phyloP scores from a whole-genome alignment of 1,140 invertebrate species.

The Drosophila repletoides region DNA sequence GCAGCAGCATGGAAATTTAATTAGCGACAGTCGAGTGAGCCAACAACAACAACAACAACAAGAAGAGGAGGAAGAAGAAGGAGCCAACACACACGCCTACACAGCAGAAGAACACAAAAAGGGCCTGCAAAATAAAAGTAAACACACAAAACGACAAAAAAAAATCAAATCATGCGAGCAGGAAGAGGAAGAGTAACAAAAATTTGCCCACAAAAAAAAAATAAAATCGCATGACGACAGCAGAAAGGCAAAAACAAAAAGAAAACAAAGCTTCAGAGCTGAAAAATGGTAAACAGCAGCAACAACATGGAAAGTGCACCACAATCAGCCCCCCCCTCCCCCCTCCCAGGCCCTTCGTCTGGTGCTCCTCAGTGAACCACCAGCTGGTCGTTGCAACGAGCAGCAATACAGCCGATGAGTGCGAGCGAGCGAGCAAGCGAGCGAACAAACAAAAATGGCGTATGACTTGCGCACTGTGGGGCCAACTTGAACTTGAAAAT shows the following conservation, averaged over 20 bases:
- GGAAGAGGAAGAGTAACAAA: conserved; percentile 11
- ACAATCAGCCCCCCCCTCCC: background rate
- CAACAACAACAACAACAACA: conserved; percentile 30
- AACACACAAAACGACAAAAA: conserved; percentile 17
- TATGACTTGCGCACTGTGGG: conserved; percentile 67
- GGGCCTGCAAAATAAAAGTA: conserved; percentile 38
- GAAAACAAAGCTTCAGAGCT: background rate
- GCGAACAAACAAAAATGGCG: conserved; percentile 57
- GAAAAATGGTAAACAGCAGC: conserved; percentile 36
- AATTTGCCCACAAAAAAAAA: conserved; percentile 33
- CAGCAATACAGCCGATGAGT: background rate
- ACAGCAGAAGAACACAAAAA: background rate
- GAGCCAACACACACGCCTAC: conserved; percentile 8
- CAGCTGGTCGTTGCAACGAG: conserved; percentile 24
- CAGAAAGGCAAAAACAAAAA: conserved; percentile 32
- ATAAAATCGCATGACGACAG: conserved; percentile 74
- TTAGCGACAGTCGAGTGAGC: conserved; percentile 68
- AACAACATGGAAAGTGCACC: conserved; percentile 48
- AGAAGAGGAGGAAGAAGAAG: background rate
- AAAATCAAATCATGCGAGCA: conserved; percentile 41
- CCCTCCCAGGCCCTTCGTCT: background rate
- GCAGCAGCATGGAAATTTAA: conserved; percentile 76
- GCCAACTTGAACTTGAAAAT: conserved; percentile 79
- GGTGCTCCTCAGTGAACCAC: conserved; percentile 3
- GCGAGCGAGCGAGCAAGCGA: conserved; percentile 18